phyloP scores from a whole-genome alignment of 2,113 vertebrate species.

The Phyllostomus hastatus region DNA sequence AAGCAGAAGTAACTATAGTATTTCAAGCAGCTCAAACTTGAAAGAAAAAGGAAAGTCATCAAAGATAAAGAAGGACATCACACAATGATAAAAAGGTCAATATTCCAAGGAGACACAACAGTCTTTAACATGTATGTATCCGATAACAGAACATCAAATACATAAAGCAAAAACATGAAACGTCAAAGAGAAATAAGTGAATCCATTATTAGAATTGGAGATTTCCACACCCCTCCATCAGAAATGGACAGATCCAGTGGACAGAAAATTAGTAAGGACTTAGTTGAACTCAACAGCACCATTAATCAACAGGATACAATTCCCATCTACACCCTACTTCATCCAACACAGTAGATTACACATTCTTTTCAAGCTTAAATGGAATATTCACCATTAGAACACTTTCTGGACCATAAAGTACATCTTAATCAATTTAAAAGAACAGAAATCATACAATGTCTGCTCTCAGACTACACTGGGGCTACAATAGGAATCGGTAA shows the following conservation, averaged over 20 bases:
- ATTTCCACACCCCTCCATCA: not conserved
- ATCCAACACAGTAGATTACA: not conserved
- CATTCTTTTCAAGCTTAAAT: not conserved
- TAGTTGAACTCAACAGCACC: not conserved
- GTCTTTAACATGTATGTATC: not conserved
- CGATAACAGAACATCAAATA: not conserved
- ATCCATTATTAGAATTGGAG: not conserved
- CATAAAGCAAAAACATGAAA: not conserved
- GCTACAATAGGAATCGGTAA: not conserved
- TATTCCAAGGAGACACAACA: not conserved
- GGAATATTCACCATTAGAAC: not conserved
- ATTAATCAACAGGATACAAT: not conserved
- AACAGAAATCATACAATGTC: too few relatives aligned
- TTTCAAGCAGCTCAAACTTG: not conserved
- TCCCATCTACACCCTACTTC: not conserved
- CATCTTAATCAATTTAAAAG: not conserved
- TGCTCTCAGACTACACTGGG: too few relatives aligned
- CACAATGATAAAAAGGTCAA: not conserved
- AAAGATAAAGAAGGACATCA: not conserved
- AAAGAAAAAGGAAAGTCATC: not conserved
- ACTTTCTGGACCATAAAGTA: not conserved
- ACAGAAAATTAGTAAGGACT: not conserved
- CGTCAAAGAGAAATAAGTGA: not conserved
- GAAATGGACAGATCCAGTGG: not conserved
- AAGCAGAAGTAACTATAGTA: not conserved